A percentile compares a stretch with the other conserved stretches of the same genome.
These are phyloP conservation scores for Drosophila falleni DNA, from an alignment of 2,888 invertebrate genomes.

Conservation along the genomic window DNA sequence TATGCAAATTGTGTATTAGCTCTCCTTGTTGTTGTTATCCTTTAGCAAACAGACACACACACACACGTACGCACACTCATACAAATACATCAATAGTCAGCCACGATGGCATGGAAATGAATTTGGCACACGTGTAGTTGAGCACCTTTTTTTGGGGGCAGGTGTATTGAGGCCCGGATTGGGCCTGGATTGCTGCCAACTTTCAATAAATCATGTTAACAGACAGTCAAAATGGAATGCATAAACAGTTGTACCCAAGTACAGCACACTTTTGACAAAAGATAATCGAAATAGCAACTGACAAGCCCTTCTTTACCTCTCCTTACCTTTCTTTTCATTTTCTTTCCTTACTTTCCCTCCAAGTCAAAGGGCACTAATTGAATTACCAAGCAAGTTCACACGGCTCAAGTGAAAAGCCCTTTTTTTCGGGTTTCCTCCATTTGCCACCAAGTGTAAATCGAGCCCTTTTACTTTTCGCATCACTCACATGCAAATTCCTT, in stretches of 20 bases:
- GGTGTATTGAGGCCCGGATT: slow-evolving; percentile 40
- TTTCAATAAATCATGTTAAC: slow-evolving; percentile 82
- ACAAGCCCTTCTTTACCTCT: slow-evolving; percentile 8
- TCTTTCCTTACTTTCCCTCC: neutral
- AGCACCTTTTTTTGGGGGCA: slow-evolving; percentile 55
- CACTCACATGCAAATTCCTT: slow-evolving; percentile 76
- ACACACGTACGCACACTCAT: slow-evolving; percentile 21
- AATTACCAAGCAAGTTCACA: slow-evolving; percentile 52
- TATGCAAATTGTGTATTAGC: slow-evolving; percentile 85
- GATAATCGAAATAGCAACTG: slow-evolving; percentile 15
- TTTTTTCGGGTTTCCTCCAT: neutral
- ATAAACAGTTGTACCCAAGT: slow-evolving; percentile 46
- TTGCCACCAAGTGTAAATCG: slow-evolving; percentile 32
- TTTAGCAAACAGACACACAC: slow-evolving; percentile 74
- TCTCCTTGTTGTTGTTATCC: slow-evolving; percentile 80
- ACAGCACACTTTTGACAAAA: slow-evolving; percentile 24
- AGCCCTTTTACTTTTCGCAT: slow-evolving; percentile 34
- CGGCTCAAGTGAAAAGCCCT: slow-evolving; percentile 22
- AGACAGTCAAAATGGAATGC: slow-evolving; percentile 68
- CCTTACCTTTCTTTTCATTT: neutral
- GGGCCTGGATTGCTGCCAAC: slow-evolving; percentile 29
- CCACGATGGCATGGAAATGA: slow-evolving; percentile 72
- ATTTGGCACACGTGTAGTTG: slow-evolving; percentile 81
- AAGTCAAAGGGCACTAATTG: slow-evolving; percentile 41
- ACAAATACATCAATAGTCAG: slow-evolving; percentile 68